Percentiles rank a stretch among this genome's conserved stretches.
Conservation (phyloP, 2,888 invertebrate species). For the Coecobrya sp. region DNA sequence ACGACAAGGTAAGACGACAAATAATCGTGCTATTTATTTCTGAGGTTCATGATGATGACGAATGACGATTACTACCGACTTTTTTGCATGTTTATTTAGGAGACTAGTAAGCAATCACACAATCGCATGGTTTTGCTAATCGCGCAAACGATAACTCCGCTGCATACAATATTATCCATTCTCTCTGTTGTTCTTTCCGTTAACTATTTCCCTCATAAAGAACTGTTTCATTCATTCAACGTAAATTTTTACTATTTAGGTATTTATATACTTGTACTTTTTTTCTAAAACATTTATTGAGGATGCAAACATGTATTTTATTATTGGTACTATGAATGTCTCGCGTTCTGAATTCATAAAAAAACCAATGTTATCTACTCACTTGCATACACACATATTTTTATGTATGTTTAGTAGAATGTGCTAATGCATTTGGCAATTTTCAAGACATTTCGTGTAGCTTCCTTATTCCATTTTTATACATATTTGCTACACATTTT, state of each 20-base stretch:
- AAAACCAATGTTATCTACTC: background rate
- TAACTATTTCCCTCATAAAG: too few relatives aligned
- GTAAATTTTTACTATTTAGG: background rate
- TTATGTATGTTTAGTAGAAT: background rate
- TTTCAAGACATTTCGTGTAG: background rate
- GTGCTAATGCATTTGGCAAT: background rate
- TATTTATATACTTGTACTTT: background rate
- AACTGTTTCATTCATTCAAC: background rate
- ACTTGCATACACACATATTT: background rate
- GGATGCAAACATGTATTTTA: background rate
- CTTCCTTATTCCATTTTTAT: conserved; percentile 19
- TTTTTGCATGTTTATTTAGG: background rate
- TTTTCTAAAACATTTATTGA: background rate
- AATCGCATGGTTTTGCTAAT: background rate
- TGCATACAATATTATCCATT: too few relatives aligned
- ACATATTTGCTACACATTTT: background rate
- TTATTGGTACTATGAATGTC: background rate
- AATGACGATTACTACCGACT: conserved; percentile 9
- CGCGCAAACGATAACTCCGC: background rate
- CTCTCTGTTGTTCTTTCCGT: too few relatives aligned
- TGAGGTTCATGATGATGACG: conserved; percentile 32
- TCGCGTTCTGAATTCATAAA: conserved; percentile 6
- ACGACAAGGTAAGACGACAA: conserved; percentile 28
- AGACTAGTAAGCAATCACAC: background rate
- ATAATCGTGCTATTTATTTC: conserved; percentile 17